Conservation (phyloP, 2,113 vertebrate species). For the Crotalus viridis region DNA sequence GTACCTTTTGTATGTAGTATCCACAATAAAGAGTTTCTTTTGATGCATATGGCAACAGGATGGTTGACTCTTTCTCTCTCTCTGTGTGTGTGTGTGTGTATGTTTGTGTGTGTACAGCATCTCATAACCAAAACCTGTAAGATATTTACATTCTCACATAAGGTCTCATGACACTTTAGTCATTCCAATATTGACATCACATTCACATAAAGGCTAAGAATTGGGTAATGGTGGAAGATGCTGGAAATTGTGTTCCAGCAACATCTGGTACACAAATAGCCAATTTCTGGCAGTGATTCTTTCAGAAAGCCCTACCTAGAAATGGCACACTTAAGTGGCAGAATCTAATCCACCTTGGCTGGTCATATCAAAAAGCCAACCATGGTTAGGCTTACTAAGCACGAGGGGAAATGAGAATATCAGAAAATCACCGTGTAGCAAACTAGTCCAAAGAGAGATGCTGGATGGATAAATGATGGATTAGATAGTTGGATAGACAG, state of each 20-base stretch:
- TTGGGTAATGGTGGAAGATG: background rate
- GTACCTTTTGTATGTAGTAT: background rate
- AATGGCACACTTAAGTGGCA: background rate
- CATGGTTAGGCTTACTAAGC: background rate
- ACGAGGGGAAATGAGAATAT: background rate
- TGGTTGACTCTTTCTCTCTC: background rate
- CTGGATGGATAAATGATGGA: background rate
- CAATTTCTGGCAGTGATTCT: background rate
- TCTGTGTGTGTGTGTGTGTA: background rate
- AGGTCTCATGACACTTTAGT: background rate
- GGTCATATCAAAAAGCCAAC: background rate
- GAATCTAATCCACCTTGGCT: background rate
- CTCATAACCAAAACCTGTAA: background rate
- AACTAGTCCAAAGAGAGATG: background rate
- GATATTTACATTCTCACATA: background rate
- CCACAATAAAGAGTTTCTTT: background rate
- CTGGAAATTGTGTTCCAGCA: background rate
- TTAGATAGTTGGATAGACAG: background rate
- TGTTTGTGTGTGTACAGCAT: background rate
- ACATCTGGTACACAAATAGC: background rate
- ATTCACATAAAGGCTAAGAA: background rate
- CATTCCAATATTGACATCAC: background rate
- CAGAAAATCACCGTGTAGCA: background rate
- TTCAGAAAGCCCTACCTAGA: background rate
- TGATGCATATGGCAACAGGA: background rate